phyloP scores from a whole-genome alignment of 2,888 invertebrate genomes.

The Sialis fuliginosa region DNA sequence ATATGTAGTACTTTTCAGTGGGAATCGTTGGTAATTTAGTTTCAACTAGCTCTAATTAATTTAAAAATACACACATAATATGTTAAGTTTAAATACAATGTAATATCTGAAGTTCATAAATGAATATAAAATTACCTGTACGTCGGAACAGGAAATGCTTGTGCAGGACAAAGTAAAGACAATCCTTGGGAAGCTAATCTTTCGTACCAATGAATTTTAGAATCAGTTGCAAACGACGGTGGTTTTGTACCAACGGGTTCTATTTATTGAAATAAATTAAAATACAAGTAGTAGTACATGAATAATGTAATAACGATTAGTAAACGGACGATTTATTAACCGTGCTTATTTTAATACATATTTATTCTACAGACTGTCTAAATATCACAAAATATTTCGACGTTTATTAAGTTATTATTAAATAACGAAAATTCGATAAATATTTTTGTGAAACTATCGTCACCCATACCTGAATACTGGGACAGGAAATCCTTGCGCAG shows the following conservation, averaged over 20 bases:
- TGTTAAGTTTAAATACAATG: no score
- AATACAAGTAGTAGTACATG: background rate
- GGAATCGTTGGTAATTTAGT: slow-evolving; percentile 47
- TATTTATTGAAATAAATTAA: slow-evolving; percentile 15
- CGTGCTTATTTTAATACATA: no score
- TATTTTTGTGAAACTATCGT: no score
- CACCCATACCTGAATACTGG: slow-evolving; percentile 49
- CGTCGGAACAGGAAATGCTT: slow-evolving; percentile 50
- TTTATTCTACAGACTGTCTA: no score
- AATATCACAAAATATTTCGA: no score
- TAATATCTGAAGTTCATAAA: no score
- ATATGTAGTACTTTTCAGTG: slow-evolving; percentile 38
- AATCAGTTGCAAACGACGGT: slow-evolving; percentile 46
- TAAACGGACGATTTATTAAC: no score
- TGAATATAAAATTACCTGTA: slow-evolving; percentile 50
- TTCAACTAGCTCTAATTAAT: slow-evolving; percentile 39
- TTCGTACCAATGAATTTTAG: slow-evolving; percentile 39
- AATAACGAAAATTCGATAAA: no score
- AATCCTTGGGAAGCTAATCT: slow-evolving; percentile 34
- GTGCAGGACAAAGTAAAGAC: slow-evolving; percentile 50
- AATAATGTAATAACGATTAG: no score
- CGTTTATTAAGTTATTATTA: no score
- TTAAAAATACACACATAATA: background rate
- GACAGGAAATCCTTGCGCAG: slow-evolving; percentile 51
- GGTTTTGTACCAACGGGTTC: slow-evolving; percentile 50